A percentile compares a stretch with the other conserved stretches of the same genome.
phyloP scores from a whole-genome alignment of 2,888 invertebrate genomes.

The Gisinianus flammeolus region DNA sequence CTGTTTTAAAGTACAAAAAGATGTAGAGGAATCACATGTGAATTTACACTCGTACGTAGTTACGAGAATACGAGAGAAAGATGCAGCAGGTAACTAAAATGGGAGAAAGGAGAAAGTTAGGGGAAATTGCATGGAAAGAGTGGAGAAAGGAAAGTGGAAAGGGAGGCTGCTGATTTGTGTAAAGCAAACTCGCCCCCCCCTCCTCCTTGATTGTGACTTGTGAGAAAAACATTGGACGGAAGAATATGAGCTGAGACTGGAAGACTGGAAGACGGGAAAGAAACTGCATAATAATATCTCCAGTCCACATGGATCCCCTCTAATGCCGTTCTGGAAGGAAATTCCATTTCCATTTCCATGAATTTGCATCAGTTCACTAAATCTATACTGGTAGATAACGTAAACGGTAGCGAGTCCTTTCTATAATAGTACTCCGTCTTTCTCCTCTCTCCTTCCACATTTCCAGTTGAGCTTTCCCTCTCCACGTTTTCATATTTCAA shows the following conservation, averaged over 20 bases:
- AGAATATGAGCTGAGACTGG: neutral
- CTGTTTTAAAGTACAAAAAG: neutral
- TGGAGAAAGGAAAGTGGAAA: neutral
- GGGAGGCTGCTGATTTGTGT: neutral
- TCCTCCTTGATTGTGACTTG: neutral
- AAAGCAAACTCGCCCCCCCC: neutral
- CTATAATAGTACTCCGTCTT: too few relatives aligned
- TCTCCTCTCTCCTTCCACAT: neutral
- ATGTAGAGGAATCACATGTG: neutral
- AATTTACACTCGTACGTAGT: neutral
- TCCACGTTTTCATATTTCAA: too few relatives aligned
- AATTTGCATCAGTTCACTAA: constrained; percentile 27
- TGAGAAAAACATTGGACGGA: constrained; percentile 2
- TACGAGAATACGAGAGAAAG: neutral
- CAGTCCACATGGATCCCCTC: constrained; percentile 16
- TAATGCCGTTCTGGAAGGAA: constrained; percentile 27
- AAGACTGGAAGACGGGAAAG: neutral
- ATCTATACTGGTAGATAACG: too few relatives aligned
- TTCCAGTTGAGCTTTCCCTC: too few relatives aligned
- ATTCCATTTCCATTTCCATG: constrained; percentile 34
- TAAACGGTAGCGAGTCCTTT: too few relatives aligned
- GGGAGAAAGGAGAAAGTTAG: neutral
- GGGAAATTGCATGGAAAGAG: neutral
- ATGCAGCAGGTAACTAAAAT: neutral
- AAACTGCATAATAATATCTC: constrained; percentile 29